Evolutionary conservation across 2,888 invertebrate genomes (phyloP).

Genomic region (Choreutis nemorana): DNA sequence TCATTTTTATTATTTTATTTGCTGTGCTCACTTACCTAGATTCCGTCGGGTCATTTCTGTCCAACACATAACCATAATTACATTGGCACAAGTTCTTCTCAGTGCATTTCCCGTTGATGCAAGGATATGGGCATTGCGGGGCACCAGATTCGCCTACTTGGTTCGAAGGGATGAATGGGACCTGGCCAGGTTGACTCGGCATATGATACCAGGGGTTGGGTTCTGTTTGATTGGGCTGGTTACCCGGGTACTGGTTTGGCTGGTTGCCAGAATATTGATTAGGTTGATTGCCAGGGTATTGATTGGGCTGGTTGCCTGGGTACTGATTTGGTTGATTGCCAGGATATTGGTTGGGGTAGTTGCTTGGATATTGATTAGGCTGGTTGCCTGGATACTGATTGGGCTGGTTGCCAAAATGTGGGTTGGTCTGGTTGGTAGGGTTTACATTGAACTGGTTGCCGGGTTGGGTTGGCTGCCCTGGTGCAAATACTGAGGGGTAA

Average conservation of each 20-base stretch:
- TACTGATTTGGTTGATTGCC: conserved; percentile 7
- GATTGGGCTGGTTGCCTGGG: conserved; percentile 6
- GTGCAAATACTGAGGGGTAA: conserved; percentile 38
- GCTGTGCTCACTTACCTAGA: conserved; percentile 22
- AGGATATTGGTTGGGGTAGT: conserved; percentile 8
- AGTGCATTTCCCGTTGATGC: conserved; percentile 74
- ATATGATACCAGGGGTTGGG: conserved; percentile 7
- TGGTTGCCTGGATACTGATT: conserved; percentile 3
- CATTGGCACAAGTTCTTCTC: conserved; percentile 61
- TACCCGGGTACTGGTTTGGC: conserved; percentile 9
- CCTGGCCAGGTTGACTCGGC: conserved; percentile 8
- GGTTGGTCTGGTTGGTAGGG: conserved; percentile 6
- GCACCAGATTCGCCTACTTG: not conserved
- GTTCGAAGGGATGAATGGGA: conserved; percentile 8
- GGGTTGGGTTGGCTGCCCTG: conserved; percentile 31
- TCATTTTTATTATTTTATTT: not conserved
- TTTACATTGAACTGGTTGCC: conserved; percentile 3
- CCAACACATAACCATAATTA: conserved; percentile 54
- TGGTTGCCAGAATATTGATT: conserved; percentile 10
- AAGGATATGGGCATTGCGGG: conserved; percentile 68
- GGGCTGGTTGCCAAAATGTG: no score
- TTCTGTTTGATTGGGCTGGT: conserved; percentile 2
- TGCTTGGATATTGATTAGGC: conserved; percentile 10
- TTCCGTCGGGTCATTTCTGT: conserved; percentile 32
- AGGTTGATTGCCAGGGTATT: conserved; percentile 12